phyloP scores from a whole-genome alignment of 2,113 vertebrate species.

The Phylloscopus trochilus region DNA sequence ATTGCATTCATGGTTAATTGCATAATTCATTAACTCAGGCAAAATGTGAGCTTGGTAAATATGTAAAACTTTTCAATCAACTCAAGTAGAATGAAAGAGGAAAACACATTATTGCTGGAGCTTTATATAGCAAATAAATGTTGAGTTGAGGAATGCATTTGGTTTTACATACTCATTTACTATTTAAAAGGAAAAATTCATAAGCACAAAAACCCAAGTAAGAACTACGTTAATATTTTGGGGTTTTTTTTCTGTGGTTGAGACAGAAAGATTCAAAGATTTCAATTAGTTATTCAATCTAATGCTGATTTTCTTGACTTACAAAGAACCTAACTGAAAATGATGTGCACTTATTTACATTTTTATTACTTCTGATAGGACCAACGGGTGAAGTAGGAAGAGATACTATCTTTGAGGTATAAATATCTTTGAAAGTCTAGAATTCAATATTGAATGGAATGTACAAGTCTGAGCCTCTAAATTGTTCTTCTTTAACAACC shows the following conservation, averaged over 20 bases:
- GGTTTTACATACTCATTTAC: conserved; percentile 23
- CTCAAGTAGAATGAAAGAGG: conserved; percentile 16
- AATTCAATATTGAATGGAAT: background rate
- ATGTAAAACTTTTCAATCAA: conserved; percentile 51
- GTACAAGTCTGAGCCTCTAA: background rate
- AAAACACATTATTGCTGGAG: conserved; percentile 6
- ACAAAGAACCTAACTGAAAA: conserved; percentile 14
- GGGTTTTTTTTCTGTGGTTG: background rate
- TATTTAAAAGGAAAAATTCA: background rate
- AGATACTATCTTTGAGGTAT: background rate
- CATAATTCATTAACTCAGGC: conserved; percentile 18
- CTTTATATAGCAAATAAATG: conserved; percentile 42
- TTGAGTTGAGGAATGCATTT: background rate
- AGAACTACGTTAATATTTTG: background rate
- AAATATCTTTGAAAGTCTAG: background rate
- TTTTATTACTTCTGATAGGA: conserved; percentile 55
- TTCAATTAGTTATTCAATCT: conserved; percentile 7
- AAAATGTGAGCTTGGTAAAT: conserved; percentile 14
- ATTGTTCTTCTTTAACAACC: background rate
- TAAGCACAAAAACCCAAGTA: background rate
- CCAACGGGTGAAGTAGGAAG: background rate
- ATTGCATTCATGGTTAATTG: conserved; percentile 31
- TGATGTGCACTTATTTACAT: conserved; percentile 46
- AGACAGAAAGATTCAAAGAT: conserved; percentile 1
- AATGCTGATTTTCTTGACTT: conserved; percentile 32